phyloP scores from a whole-genome alignment of 2,797 vertebrate species.

The Orestias chungarensis region DNA sequence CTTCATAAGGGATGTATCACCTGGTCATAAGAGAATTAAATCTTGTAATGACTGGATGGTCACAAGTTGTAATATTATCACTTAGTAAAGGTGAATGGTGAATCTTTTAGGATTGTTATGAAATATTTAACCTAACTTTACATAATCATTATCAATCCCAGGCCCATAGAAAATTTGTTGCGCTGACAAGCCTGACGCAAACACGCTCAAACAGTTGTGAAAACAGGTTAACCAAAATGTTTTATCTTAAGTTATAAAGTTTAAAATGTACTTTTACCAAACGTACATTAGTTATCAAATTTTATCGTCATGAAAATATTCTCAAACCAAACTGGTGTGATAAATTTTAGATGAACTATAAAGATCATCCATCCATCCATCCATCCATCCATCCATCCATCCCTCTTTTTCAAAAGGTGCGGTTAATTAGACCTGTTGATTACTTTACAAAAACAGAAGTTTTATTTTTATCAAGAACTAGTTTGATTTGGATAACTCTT shows the following conservation, averaged over 20 bases:
- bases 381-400: too few relatives aligned
- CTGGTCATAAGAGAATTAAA: background rate
- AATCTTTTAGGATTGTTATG: background rate
- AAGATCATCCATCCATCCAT: too few relatives aligned
- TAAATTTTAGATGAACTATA: too few relatives aligned
- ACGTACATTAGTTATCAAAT: too few relatives aligned
- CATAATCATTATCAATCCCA: background rate
- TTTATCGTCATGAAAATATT: too few relatives aligned
- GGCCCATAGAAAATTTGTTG: background rate
- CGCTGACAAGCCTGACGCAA: background rate
- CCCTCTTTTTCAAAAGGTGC: too few relatives aligned
- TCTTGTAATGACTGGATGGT: background rate
- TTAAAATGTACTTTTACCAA: background rate
- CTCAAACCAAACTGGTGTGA: too few relatives aligned
- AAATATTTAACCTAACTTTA: background rate
- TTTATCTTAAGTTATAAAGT: background rate
- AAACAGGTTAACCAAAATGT: background rate
- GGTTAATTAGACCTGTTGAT: too few relatives aligned
- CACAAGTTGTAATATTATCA: background rate
- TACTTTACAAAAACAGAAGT: too few relatives aligned
- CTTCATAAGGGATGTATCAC: background rate
- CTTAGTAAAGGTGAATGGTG: background rate
- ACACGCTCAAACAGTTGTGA: background rate
- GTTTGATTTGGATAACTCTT: too few relatives aligned
- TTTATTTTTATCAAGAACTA: too few relatives aligned